Percentiles rank a stretch among this genome's conserved stretches.
Conservation (phyloP, 2,113 vertebrate species). For the Neodon shergylaensis region DNA sequence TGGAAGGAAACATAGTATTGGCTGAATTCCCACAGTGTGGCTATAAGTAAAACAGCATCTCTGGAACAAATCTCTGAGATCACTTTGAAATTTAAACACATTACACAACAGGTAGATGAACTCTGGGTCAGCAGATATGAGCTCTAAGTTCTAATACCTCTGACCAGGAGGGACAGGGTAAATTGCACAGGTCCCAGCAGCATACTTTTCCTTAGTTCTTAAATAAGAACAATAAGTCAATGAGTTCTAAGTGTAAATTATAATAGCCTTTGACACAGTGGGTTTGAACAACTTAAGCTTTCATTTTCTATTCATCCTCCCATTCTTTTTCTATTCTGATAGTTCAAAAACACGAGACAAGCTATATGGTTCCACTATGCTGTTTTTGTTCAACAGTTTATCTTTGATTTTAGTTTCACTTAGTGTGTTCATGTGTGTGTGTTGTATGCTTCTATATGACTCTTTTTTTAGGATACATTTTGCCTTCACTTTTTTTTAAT, state of each 20-base stretch:
- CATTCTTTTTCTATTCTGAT: neutral
- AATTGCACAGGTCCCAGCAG: neutral
- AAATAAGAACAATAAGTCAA: neutral
- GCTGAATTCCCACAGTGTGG: neutral
- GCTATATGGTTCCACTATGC: neutral
- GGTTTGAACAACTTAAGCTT: neutral
- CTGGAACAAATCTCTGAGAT: neutral
- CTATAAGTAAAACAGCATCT: neutral
- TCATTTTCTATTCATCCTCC: neutral
- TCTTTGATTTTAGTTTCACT: neutral
- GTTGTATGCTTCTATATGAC: neutral
- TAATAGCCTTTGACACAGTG: neutral
- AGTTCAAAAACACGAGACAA: neutral
- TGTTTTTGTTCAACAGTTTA: neutral
- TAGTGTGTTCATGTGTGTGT: too few species aligned
- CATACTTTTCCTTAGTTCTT: neutral
- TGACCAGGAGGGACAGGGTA: neutral
- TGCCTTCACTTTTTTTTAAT: too few species aligned
- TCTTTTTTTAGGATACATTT: neutral
- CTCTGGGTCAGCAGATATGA: neutral
- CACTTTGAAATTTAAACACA: neutral
- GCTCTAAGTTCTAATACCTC: neutral
- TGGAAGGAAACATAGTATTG: neutral
- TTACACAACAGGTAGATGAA: neutral
- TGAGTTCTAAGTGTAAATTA: neutral